phyloP scores from a whole-genome alignment of 37 sponge, comb jelly and placozoan genomes.

The Hormiphora californensis region DNA sequence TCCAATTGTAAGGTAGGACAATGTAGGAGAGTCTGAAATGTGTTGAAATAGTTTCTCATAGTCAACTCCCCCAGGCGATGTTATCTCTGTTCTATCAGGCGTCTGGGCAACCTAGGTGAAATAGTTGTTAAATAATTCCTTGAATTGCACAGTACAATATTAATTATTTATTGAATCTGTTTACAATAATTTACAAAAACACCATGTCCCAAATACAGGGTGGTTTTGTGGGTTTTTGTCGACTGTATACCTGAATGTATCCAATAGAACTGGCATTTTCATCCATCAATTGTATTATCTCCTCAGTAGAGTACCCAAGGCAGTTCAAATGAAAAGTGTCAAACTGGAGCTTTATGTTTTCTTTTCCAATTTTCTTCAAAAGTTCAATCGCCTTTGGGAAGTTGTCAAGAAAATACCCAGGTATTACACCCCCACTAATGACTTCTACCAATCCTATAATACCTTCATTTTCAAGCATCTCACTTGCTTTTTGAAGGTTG shows the following conservation, averaged over 20 bases:
- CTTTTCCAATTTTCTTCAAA: neutral
- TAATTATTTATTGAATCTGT: no score
- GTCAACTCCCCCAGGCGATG: neutral
- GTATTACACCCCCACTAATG: slow-evolving; percentile 11
- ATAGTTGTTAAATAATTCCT: neutral
- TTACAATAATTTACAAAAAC: no score
- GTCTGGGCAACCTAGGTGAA: slow-evolving; percentile 25
- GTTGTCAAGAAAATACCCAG: neutral
- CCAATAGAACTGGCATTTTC: no score
- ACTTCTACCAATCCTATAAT: slow-evolving; percentile 4
- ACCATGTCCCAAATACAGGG: no score
- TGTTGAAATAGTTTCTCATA: neutral
- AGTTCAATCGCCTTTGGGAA: neutral
- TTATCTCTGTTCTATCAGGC: neutral
- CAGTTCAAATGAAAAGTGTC: slow-evolving; percentile 15
- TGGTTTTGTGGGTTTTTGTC: no score
- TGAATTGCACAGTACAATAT: no score
- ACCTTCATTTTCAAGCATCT: neutral
- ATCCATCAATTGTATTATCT: neutral
- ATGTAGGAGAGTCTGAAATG: no score
- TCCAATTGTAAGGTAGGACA: no score
- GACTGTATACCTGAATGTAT: no score
- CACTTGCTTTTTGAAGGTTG: neutral
- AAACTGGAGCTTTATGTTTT: slow-evolving; percentile 17
- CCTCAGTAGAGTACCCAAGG: neutral